A percentile compares a stretch with the other conserved stretches of the same genome.
phyloP scores from a whole-genome alignment of 2,797 vertebrate genomes.

The Enteromius anoplus region DNA sequence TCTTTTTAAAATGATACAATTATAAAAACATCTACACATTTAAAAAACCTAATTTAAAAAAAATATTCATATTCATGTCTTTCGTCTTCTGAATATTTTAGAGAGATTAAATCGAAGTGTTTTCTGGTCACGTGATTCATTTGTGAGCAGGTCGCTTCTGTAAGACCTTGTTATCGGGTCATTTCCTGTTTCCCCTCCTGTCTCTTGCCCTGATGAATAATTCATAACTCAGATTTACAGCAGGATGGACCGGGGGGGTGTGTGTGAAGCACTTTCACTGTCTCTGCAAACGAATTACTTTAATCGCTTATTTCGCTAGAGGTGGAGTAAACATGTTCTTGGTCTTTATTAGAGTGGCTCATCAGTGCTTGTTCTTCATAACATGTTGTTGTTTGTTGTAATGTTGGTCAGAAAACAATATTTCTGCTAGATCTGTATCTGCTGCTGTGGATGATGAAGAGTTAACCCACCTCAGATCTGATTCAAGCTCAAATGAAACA shows the following conservation, averaged over 20 bases:
- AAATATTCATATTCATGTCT: neutral
- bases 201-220: conserved; percentile 30
- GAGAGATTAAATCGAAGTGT: neutral
- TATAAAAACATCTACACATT: too few relatives aligned
- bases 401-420: neutral
- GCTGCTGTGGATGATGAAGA: neutral
- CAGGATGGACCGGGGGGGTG: neutral
- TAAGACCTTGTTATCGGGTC: conserved; percentile 11
- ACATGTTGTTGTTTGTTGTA: neutral
- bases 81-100: neutral
- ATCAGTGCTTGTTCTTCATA: neutral
- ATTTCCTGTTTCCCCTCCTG: conserved; percentile 17
- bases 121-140: neutral
- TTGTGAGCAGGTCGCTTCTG: conserved; percentile 5
- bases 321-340: neutral
- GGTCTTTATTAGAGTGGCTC: neutral
- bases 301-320: too few relatives aligned
- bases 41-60: too few relatives aligned
- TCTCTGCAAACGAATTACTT: neutral
- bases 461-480: neutral
- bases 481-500: neutral
- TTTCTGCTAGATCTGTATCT: neutral
- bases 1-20: too few relatives aligned
- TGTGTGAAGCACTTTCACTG: neutral
- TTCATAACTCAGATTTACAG: conserved; percentile 14